A percentile compares a stretch with the other conserved stretches of the same genome.
phyloP scores from a whole-genome alignment of 1,140 invertebrate species.

The Halesus radiatus region DNA sequence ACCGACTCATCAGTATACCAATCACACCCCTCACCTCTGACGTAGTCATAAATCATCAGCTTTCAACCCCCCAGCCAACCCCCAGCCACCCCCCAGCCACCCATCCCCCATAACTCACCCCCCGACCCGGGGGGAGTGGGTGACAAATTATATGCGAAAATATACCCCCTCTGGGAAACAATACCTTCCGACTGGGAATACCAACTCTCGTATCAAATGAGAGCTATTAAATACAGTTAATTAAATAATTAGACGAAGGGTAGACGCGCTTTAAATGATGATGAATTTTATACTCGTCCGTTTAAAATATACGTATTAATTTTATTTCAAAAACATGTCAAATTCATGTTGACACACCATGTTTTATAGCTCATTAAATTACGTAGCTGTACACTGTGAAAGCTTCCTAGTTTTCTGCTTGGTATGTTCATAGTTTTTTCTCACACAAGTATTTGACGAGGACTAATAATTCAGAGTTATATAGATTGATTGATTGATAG shows the following conservation, averaged over 20 bases:
- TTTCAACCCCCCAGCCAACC: not conserved
- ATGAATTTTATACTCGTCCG: slow-evolving; percentile 21
- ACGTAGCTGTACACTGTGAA: too few species aligned
- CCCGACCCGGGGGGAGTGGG: not conserved
- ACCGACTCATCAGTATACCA: slow-evolving; percentile 38
- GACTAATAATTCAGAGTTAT: too few species aligned
- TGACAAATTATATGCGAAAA: slow-evolving; percentile 34
- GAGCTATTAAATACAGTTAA: slow-evolving; percentile 30
- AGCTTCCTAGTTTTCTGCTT: too few species aligned
- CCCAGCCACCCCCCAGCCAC: not conserved
- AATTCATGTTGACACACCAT: too few species aligned
- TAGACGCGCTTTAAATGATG: slow-evolving; percentile 20
- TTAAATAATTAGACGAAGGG: slow-evolving; percentile 41
- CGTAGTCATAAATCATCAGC: slow-evolving; percentile 37
- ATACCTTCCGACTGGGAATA: slow-evolving; percentile 30
- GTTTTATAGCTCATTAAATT: too few species aligned
- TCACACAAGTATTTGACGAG: too few species aligned
- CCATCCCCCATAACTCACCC: not conserved
- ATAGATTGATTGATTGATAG: too few species aligned
- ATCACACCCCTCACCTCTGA: slow-evolving; percentile 39
- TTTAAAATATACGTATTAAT: not conserved
- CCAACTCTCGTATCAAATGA: slow-evolving; percentile 33
- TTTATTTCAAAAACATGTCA: too few species aligned
- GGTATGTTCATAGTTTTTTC: too few species aligned
- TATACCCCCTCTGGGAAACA: slow-evolving; percentile 15